These are phyloP conservation scores for Sinocyclocheilus grahami DNA, from an alignment of 2,113 vertebrate species.

Conservation along the genomic window DNA sequence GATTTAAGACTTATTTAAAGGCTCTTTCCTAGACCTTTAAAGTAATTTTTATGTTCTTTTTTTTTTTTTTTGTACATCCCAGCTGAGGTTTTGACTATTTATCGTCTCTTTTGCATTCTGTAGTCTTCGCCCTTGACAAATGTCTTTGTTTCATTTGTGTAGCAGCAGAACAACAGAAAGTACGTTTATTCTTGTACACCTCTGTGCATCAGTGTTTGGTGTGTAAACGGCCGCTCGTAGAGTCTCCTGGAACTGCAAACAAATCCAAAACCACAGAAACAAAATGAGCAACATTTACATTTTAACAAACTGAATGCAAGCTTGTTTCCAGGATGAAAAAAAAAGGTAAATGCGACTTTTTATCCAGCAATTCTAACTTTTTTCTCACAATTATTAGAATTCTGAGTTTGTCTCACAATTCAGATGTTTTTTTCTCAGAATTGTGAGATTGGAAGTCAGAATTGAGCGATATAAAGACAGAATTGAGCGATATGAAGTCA, in stretches of 20 bases:
- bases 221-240: background rate
- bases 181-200: constrained; percentile 3
- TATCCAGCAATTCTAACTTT: no score
- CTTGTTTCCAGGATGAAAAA: background rate
- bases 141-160: constrained; percentile 8
- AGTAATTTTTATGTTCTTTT: background rate
- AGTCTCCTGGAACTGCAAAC: background rate
- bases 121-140: constrained; percentile 18
- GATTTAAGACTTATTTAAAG: background rate
- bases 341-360: no score
- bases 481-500: no score
- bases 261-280: constrained; percentile 17
- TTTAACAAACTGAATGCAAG: background rate
- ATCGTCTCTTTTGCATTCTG: background rate
- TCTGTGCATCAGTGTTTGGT: constrained; percentile 1
- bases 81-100: constrained; percentile 16
- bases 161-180: background rate
- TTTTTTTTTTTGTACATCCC: background rate
- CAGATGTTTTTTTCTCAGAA: no score
- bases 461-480: no score
- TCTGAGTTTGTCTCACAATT: no score
- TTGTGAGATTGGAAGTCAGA: no score
- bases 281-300: no score
- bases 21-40: background rate
- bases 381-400: no score